A percentile compares a stretch with the other conserved stretches of the same genome.
Evolutionary conservation across 2,888 invertebrate genomes (phyloP).

Genomic region (Polydrusus cervinus): DNA sequence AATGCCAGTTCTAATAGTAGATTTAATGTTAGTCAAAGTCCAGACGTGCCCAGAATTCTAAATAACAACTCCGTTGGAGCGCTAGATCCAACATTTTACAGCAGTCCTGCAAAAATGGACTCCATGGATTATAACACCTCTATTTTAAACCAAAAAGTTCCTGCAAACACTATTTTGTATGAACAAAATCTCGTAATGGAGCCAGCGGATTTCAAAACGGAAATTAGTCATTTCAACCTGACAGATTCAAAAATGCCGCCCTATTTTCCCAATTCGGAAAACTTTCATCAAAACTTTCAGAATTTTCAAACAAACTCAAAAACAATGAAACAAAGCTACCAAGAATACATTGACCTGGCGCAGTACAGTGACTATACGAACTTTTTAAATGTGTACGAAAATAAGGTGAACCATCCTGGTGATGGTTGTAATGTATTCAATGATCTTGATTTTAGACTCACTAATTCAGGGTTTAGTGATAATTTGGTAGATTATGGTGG

Average conservation of each 20-base stretch:
- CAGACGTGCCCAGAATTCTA: conserved; percentile 71
- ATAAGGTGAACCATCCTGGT: conserved; percentile 59
- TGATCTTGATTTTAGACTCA: conserved; percentile 68
- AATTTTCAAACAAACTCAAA: conserved; percentile 56
- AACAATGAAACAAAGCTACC: conserved; percentile 57
- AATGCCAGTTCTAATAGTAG: conserved; percentile 69
- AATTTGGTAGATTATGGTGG: conserved; percentile 61
- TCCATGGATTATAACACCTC: conserved; percentile 44
- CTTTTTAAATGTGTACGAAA: conserved; percentile 65
- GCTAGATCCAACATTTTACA: conserved; percentile 61
- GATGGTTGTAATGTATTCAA: conserved; percentile 64
- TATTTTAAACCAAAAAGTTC: conserved; percentile 32
- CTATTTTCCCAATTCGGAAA: conserved; percentile 61
- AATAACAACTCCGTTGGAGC: conserved; percentile 64
- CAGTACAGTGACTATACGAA: conserved; percentile 68
- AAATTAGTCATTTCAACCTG: conserved; percentile 56
- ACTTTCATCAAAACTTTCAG: conserved; percentile 59
- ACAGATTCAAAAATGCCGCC: conserved; percentile 53
- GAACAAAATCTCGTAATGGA: conserved; percentile 35
- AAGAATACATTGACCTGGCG: conserved; percentile 64
- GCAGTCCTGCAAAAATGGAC: conserved; percentile 60
- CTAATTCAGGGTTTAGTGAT: conserved; percentile 57
- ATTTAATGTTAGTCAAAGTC: conserved; percentile 72
- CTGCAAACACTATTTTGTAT: conserved; percentile 33
- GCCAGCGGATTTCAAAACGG: conserved; percentile 44